A percentile compares a stretch with the other conserved stretches of the same genome.
Evolutionary conservation across 2,888 invertebrate species (phyloP).

Genomic region (Sesia bembeciformis): DNA sequence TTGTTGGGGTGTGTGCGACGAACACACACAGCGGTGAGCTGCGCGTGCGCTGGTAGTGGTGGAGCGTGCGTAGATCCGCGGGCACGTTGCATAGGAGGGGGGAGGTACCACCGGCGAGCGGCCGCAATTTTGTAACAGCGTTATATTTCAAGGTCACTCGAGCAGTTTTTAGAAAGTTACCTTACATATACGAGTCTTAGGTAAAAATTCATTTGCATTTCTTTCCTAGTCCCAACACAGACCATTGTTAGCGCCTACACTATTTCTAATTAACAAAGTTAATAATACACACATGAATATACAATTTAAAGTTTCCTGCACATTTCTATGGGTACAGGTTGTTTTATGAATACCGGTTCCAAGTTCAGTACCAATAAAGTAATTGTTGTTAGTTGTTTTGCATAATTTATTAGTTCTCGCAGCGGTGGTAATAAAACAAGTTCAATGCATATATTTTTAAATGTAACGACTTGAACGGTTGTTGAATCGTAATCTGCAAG

Average conservation of each 20-base stretch:
- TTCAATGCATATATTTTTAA: background rate
- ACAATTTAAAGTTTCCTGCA: background rate
- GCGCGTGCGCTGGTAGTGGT: conserved; percentile 27
- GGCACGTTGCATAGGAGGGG: conserved; percentile 35
- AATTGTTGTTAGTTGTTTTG: conserved; percentile 26
- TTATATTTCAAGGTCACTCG: conserved; percentile 73
- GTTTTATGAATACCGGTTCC: conserved; percentile 16
- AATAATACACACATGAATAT: background rate
- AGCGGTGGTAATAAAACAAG: background rate
- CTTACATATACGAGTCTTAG: conserved; percentile 47
- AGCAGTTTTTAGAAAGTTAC: conserved; percentile 74
- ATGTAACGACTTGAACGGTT: background rate
- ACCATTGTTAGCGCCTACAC: background rate
- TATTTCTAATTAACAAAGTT: background rate
- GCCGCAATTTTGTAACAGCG: conserved; percentile 71
- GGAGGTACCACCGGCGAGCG: conserved; percentile 57
- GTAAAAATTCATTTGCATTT: conserved; percentile 36
- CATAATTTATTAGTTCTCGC: conserved; percentile 14
- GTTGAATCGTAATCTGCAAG: conserved; percentile 6
- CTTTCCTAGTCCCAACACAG: conserved; percentile 1
- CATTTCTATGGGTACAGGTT: conserved; percentile 5
- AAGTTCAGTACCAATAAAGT: conserved; percentile 15
- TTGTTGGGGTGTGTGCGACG: conserved; percentile 20
- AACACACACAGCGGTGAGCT: conserved; percentile 24
- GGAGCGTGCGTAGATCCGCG: conserved; percentile 51